Evolutionary conservation across 2,888 invertebrate genomes (phyloP), one percentile per base, ranked within the genome.

Genomic region (Acrobasis suavella): DNA sequence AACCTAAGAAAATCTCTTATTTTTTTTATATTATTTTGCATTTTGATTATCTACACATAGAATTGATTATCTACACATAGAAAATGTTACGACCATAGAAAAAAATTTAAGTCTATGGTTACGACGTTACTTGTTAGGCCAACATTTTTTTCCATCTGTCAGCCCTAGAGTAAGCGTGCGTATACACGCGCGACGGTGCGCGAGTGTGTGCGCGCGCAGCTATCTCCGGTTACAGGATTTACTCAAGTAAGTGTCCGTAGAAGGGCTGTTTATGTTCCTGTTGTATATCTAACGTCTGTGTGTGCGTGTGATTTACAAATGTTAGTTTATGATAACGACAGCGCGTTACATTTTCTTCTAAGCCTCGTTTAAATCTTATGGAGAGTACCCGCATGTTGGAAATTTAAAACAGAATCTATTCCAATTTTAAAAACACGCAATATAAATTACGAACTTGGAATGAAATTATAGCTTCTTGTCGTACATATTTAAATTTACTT

Each of bases 221-320:
- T 71, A 72, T 70, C 75, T 76, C 76, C 70, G 69, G 75, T 85
- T 83, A 83, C 81, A 82, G 73, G 78, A 82, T 81, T 82, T 80
- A 82, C 75, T 79, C 75, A 75, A 78, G 71, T 80, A 80, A 81
- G 78, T 77, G 71, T 76, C 80, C 77, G 72, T 74, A 74, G 74
- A 80, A 78, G 80, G 81, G 81, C 77, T 83, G 80, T 79, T 81
- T 81, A 80, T 76, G 77, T 76, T 65, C 68, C 69, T 71, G 72
- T 68, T 71, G 70, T 72, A 72, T 74, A 8, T 70, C 69, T 71
- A 65, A 72, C 73, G 74, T 62, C 68, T 75, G 74, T 62, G 69
- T 73, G 56, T 62, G 70, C 64, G 68, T 76, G 76, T 82, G 81
- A 85, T 84, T 82, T 83, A 82, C 77, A 71, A 75, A 73, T 76